Evolutionary conservation across 2,888 invertebrate species (phyloP).

Genomic region (Caenorhabditis afra): DNA sequence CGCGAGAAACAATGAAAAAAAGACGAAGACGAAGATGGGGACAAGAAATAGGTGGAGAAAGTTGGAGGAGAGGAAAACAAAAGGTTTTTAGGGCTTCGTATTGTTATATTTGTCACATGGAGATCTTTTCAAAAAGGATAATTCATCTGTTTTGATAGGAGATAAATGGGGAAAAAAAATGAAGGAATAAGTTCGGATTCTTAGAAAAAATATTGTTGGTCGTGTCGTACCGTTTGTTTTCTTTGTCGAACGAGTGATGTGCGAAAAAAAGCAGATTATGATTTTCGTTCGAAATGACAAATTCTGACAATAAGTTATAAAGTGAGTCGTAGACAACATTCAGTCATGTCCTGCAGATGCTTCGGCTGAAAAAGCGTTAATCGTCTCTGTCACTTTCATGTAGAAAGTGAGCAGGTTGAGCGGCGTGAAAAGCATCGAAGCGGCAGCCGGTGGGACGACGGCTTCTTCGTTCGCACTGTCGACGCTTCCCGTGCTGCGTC

Average conservation of each 20-base stretch:
- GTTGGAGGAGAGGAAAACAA: constrained; percentile 1
- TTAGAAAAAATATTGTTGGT: constrained; percentile 1
- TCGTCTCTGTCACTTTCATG: too few relatives aligned
- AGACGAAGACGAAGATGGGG: too few relatives aligned
- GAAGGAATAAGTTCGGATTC: neutral
- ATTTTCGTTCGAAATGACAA: constrained; percentile 20
- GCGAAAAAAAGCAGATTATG: constrained; percentile 14
- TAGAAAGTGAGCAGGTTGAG: too few relatives aligned
- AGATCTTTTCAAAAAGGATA: constrained; percentile 28
- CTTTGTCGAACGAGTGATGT: constrained; percentile 14
- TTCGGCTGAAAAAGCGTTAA: too few relatives aligned
- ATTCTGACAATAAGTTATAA: constrained; percentile 23
- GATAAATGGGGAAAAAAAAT: neutral
- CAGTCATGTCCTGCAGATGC: too few relatives aligned
- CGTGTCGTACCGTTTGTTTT: neutral
- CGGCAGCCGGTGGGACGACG: neutral
- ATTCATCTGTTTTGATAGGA: constrained; percentile 5
- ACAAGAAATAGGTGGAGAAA: too few relatives aligned
- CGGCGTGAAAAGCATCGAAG: neutral
- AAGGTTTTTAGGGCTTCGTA: neutral
- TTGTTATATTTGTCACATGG: constrained; percentile 8
- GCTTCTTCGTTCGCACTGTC: constrained; percentile 40
- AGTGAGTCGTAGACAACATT: neutral
- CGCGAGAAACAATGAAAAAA: too few relatives aligned
- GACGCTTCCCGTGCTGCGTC: constrained; percentile 24